Base-by-base conservation (phyloP, 2,113 vertebrate species). In the Bujurquina vittata region DNA sequence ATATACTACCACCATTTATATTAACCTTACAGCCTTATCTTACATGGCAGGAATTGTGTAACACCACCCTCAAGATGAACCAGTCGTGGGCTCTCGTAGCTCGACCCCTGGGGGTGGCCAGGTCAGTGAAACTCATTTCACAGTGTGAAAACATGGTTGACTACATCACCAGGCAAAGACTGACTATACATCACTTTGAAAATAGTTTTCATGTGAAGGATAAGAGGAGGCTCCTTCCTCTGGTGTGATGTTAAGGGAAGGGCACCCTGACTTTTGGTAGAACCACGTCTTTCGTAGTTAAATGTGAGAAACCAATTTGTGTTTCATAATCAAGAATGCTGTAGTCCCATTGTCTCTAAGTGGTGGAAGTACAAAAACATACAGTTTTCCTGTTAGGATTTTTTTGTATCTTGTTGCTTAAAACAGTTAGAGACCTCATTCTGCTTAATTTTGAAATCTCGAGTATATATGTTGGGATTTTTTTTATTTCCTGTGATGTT, bases 1-100 rank as follows among this genome's bases (percentile, higher is more conserved):
- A 90, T 77, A 3, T 83, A 86, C 59, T 35, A 54, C 62, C 85
- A 61, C 52, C 18, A 9, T 60, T 81, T 78, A 49, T 40, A 79
- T 87, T 84, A 87, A 87, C 79, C 61, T 80, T 14, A 2, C 79
- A 84, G 80, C 73, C 82, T 86, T 73, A 65, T 90, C 79, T 83
- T 78, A 73, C 76, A 69, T 31, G 58, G 72, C 60, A 67, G 78
- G 75, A 67, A 37, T 33, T 75, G 65, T 77, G 73, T 54, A 77
- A 83, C 69, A 7, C 61, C 76, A 76, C 18, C 81, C 75, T 56
- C 12, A 7, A 87, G 85, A 84, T 65, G 31, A 87, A 60, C 59
- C 61, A 35, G 77, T 62, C 4, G 4, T 26, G 59, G 77, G 40
- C 49, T 84, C 40, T 75, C 40, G 22, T 26, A 20, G 22, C 31